Conservation (phyloP, 2,888 invertebrate species). For the Cybosia mesomella region DNA sequence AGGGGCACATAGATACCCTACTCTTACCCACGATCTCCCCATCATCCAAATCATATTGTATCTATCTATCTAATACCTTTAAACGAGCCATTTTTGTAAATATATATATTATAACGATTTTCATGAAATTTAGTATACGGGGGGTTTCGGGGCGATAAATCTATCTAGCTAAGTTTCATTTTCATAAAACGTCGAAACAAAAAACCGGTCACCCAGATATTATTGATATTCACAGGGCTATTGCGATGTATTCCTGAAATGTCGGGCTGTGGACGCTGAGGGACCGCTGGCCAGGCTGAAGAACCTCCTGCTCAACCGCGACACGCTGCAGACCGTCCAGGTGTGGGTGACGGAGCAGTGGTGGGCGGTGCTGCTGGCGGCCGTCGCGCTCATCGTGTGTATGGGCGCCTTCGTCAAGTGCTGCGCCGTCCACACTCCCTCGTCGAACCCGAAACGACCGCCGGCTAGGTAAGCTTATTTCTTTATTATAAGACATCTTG, state of each 20-base stretch:
- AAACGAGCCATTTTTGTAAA: too few relatives aligned
- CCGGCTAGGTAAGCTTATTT: conserved; percentile 90
- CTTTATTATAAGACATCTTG: neutral
- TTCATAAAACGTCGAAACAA: too few relatives aligned
- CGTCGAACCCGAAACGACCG: conserved; percentile 98
- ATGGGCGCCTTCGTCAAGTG: conserved; percentile 99
- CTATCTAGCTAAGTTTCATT: too few relatives aligned
- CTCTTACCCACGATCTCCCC: too few relatives aligned
- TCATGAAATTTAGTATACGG: too few relatives aligned
- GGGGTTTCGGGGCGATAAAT: too few relatives aligned
- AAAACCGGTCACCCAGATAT: too few relatives aligned
- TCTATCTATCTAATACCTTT: too few relatives aligned
- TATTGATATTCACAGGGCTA: conserved; percentile 92
- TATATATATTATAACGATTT: too few relatives aligned
- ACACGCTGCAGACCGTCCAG: conserved; percentile 94
- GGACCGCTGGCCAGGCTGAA: conserved; percentile 98
- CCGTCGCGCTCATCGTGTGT: conserved; percentile 96
- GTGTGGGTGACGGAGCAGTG: conserved; percentile 98
- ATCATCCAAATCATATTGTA: too few relatives aligned
- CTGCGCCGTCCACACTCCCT: conserved; percentile 99
- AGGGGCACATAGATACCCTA: neutral
- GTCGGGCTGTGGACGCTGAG: conserved; percentile 99
- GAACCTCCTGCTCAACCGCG: conserved; percentile 96
- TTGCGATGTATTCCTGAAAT: conserved; percentile 99
- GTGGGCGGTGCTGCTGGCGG: conserved; percentile 98